phyloP scores from a whole-genome alignment of 1,140 invertebrate species.

The Rhizoglyphus robini region DNA sequence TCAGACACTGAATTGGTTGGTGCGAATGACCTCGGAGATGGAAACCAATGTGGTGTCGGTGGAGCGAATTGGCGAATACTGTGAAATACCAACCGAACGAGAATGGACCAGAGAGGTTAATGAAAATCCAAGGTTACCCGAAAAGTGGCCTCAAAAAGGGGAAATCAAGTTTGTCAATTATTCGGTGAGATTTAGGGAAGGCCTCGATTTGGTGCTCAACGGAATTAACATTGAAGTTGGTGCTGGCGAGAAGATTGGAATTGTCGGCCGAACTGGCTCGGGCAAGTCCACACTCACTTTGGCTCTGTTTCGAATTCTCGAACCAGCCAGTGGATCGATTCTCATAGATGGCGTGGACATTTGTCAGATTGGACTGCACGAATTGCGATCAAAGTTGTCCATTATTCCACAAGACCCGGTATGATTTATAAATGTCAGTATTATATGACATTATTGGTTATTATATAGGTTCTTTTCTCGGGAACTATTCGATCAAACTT shows the following conservation, averaged over 20 bases:
- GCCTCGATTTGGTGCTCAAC: slow-evolving; percentile 33
- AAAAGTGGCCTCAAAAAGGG: slow-evolving; percentile 30
- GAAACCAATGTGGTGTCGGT: slow-evolving; percentile 96
- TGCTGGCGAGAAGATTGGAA: slow-evolving; percentile 38
- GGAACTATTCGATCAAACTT: slow-evolving; percentile 38
- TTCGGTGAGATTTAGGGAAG: slow-evolving; percentile 30
- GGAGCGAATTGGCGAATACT: slow-evolving; percentile 91
- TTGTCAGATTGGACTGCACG: slow-evolving; percentile 67
- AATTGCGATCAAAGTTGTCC: slow-evolving; percentile 66
- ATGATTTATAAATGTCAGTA: not conserved
- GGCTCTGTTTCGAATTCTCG: slow-evolving; percentile 42
- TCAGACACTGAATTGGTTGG: slow-evolving; percentile 87
- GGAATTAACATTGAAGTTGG: slow-evolving; percentile 29
- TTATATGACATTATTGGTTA: slow-evolving; percentile 35
- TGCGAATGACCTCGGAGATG: slow-evolving; percentile 88
- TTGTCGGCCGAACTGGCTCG: slow-evolving; percentile 45
- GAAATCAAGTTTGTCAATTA: slow-evolving; percentile 29
- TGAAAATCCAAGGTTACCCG: slow-evolving; percentile 15
- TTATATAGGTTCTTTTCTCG: slow-evolving; percentile 39
- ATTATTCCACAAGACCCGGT: slow-evolving; percentile 66
- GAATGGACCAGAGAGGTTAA: slow-evolving; percentile 35
- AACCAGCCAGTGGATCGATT: slow-evolving; percentile 51
- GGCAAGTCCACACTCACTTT: slow-evolving; percentile 43
- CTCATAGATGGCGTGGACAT: slow-evolving; percentile 83
- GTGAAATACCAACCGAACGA: slow-evolving; percentile 51